Percentiles rank a stretch among this genome's conserved stretches.
Evolutionary conservation across 2,797 vertebrate species (phyloP).

Genomic region (Staurois parvus): DNA sequence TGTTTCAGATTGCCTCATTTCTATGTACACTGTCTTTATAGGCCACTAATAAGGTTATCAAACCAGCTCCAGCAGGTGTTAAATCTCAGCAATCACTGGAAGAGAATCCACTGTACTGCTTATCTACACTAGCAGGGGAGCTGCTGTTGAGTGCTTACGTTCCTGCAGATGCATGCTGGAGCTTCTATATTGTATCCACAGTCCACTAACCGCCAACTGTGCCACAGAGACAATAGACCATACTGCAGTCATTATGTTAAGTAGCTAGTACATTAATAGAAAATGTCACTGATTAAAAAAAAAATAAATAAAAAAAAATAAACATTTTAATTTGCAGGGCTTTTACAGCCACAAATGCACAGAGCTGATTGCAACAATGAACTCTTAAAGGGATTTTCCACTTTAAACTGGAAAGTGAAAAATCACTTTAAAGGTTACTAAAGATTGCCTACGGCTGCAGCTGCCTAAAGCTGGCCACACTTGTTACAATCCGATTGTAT

Average conservation of each 20-base stretch:
- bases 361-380: no score
- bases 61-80: not conserved
- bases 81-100: constrained; percentile 14
- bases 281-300: no score
- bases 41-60: constrained; percentile 14
- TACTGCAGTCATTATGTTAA: not conserved
- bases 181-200: not conserved
- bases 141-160: not conserved
- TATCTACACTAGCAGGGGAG: not conserved
- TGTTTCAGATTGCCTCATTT: not conserved
- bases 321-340: no score
- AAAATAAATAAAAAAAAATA: no score
- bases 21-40: constrained; percentile 14
- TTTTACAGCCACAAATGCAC: no score
- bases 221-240: not conserved
- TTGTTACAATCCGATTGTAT: no score
- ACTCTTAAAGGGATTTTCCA: no score
- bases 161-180: not conserved
- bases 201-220: not conserved
- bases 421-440: no score
- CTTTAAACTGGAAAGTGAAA: no score
- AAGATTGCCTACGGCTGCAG: no score
- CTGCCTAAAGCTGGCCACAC: no score
- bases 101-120: not conserved
- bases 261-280: no score